Percentiles rank a stretch among this genome's conserved stretches.
These are phyloP conservation scores for Ancistrus triradiatus DNA, from an alignment of 2,113 vertebrate genomes.

Conservation along the genomic window DNA sequence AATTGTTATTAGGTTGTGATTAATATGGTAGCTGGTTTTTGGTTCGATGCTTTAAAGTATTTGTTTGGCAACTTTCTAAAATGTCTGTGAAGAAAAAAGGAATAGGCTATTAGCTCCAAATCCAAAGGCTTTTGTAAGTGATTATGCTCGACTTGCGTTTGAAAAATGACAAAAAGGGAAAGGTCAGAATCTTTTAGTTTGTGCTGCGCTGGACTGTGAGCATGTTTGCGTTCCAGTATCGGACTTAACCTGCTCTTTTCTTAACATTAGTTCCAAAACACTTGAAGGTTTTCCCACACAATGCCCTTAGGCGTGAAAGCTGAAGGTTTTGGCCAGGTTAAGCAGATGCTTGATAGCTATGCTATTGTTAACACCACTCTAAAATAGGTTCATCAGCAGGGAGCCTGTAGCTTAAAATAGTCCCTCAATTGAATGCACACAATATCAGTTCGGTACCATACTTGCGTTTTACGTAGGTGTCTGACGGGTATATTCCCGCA, in stretches of 20 bases:
- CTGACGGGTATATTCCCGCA: constrained; percentile 19
- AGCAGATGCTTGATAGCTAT: neutral
- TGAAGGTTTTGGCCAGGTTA: constrained; percentile 25
- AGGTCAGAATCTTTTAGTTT: neutral
- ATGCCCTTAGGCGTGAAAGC: neutral
- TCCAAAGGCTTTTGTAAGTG: neutral
- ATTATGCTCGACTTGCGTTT: no score
- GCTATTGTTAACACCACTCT: constrained; percentile 39
- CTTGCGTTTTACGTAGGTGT: constrained; percentile 39
- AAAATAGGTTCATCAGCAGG: constrained; percentile 11
- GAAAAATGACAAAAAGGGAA: neutral
- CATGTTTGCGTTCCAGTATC: neutral
- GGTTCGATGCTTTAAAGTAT: no score
- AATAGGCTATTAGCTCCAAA: neutral
- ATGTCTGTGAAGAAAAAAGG: neutral
- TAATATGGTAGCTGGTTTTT: no score
- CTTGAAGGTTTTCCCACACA: neutral
- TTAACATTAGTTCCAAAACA: constrained; percentile 23
- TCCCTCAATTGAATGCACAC: constrained; percentile 22
- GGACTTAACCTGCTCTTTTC: neutral
- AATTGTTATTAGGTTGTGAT: no score
- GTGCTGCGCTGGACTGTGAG: no score
- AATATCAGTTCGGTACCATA: constrained; percentile 38
- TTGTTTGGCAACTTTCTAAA: no score
- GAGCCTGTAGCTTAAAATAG: constrained; percentile 31